Evolutionary conservation across 2,797 vertebrate species (phyloP), one percentile per base, ranked within the genome.

Genomic region (Betta splendens): DNA sequence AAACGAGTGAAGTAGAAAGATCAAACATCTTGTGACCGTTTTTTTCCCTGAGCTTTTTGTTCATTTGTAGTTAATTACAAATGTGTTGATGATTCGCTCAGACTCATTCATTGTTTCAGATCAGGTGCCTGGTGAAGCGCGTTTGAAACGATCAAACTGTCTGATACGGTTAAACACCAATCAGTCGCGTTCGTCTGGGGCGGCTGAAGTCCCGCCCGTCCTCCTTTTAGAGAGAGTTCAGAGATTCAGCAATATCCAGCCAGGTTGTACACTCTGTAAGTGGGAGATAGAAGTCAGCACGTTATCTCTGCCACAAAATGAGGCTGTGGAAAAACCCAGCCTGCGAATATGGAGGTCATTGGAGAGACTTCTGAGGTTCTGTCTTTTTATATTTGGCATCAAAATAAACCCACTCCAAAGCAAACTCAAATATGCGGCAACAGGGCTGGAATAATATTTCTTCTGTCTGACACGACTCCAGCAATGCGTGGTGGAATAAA

Each of bases 401-500:
- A 16, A 66, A 57, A 52, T 68, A 56, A 66, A 52, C 32, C 29
- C 4, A 1, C 21, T 54, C 22, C 18, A 66, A 43, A 56, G 38
- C 11, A 49, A 71, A 60, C 26, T 43, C 47, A 48, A 63, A 47
- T 60, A 72, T 72, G 44, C 59, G 54, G 42, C 53, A 53, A 37
- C 51, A 50, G 50, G 16, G 16, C 48, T 50, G 20, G n/a, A 63
- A 60, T 23, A 46, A 59, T 73, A 58, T 65, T 64, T 60, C 22
- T 46, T 43, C 43, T 62, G 20, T 39, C 44, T 55, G 54, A 60
- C 31, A 17, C 12, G 32, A 67, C n/a, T 38, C 23, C 28, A 51
- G 43, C 38, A 42, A 46, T 25, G 38, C 58, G 49, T 43, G 45
- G 47, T 39, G 45, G 54, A 75, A 69, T 72, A 63, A 78, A 70